A percentile compares a stretch with the other conserved stretches of the same genome.
phyloP scores from a whole-genome alignment of 2,888 invertebrate genomes.

The Pristionchus maxplancki region DNA sequence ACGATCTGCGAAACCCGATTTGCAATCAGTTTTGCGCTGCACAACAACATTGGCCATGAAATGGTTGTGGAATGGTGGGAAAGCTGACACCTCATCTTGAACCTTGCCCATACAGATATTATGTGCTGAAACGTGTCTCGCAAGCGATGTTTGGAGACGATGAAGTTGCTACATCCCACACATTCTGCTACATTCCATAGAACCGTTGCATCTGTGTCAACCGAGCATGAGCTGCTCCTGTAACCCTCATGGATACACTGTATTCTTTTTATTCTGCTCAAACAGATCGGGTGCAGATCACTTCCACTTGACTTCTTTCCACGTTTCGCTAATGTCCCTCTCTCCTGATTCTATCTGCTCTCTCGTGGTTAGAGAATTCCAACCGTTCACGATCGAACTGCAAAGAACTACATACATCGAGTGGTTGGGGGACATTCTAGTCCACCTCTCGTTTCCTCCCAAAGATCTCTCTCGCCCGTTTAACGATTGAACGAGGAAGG shows the following conservation, averaged over 20 bases:
- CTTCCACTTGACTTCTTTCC: neutral
- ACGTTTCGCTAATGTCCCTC: neutral
- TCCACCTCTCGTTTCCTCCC: neutral
- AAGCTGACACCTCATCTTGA: neutral
- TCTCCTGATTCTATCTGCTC: too few relatives aligned
- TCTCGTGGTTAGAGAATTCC: neutral
- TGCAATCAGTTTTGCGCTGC: neutral
- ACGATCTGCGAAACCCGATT: conserved; percentile 1
- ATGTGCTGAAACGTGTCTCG: too few relatives aligned
- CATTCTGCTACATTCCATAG: too few relatives aligned
- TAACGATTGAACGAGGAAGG: neutral
- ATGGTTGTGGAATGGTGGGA: neutral
- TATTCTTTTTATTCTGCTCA: neutral
- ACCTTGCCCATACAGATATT: too few relatives aligned
- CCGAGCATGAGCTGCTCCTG: too few relatives aligned
- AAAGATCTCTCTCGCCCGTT: neutral
- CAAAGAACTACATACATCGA: neutral
- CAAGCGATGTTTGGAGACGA: too few relatives aligned
- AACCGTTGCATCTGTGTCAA: too few relatives aligned
- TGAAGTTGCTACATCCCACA: too few relatives aligned
- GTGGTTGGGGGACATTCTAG: neutral
- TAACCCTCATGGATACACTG: neutral
- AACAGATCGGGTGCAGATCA: conserved; percentile 15
- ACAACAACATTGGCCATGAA: neutral
- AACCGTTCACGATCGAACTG: neutral